Evolutionary conservation across 2,113 vertebrate species (phyloP).

Genomic region (Tautogolabrus adspersus): DNA sequence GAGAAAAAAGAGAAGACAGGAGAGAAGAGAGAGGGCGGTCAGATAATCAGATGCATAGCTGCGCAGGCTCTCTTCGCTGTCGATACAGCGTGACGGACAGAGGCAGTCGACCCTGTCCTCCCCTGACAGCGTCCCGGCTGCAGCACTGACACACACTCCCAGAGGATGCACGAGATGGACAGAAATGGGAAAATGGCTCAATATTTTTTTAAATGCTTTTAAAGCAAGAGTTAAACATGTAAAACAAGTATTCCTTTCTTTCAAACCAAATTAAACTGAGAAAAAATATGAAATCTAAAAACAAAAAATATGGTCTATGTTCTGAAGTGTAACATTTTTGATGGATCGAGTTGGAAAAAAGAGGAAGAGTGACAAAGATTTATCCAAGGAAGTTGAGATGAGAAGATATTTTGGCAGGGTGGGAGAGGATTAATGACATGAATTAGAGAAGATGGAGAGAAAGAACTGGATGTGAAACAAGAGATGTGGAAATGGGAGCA

Average conservation of each 20-base stretch:
- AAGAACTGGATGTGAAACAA: constrained; percentile 14
- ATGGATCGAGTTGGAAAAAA: constrained; percentile 5
- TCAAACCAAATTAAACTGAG: too few relatives aligned
- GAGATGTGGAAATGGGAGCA: constrained; percentile 13
- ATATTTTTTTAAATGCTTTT: background rate
- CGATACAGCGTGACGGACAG: constrained; percentile 60
- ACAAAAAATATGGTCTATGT: background rate
- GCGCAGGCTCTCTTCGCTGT: constrained; percentile 76
- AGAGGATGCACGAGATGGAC: constrained; percentile 18
- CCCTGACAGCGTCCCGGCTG: constrained; percentile 50
- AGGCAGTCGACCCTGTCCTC: constrained; percentile 57
- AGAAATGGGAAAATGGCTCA: background rate
- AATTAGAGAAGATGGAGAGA: constrained; percentile 12
- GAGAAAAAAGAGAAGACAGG: constrained; percentile 69
- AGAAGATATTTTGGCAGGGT: constrained; percentile 18
- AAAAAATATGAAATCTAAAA: too few relatives aligned
- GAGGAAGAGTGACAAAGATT: constrained; percentile 1
- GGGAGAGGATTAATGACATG: constrained; percentile 29
- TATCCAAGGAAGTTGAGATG: constrained; percentile 18
- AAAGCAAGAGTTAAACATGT: too few relatives aligned
- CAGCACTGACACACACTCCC: constrained; percentile 55
- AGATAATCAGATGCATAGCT: constrained; percentile 78
- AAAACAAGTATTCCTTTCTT: too few relatives aligned
- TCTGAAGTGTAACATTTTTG: background rate
- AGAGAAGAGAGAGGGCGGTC: constrained; percentile 67